Base-by-base conservation (phyloP, 2,888 invertebrate genomes). In the Glyphotaelius pellucidus region DNA sequence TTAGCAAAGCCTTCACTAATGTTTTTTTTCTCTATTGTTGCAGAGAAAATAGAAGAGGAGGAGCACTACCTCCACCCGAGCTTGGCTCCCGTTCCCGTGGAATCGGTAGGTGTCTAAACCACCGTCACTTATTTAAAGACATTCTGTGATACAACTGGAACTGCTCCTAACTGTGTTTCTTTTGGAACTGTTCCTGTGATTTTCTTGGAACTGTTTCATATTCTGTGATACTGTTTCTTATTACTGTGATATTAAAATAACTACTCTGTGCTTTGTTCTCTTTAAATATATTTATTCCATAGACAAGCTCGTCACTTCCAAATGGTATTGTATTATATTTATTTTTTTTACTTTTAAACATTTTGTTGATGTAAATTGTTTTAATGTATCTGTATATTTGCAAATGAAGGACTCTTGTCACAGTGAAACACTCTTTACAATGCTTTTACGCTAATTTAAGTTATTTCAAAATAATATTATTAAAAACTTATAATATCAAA, bases 61-160 rank as follows among this genome's bases (percentile, higher is more conserved):
- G 97, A 97, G 89, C 97, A 97, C 93, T 99, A 99, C 94, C 96
- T 99, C 35, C 99, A 99, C 95, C 98, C 98, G n/a, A 98, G 98
- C 94, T 96, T 98, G 93, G 96, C 97, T 7, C 95, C 97, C 91
- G 95, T 95, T 90, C 95, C 97, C 92, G 96, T 97, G 94, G 97
- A 97, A 96, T 96, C 97, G 95, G 97, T 97, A 96, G 96, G 97
- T 97, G 93, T 90, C 84, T 90, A 85, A 80, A 85, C 90, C 92
- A 25, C 79, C 87, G 47, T 92, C 84, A 92, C 90, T 79, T 79
- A 83, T 92, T 80, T 89, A 52, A 87, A 86, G 83, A 92, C 89
- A 88, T 90, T 92, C 30, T 25, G 81, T 84, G 42, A 92, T 67
- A 52, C n/a, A 31, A n/a, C 38, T 90, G 81, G 84, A 88, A 84